Percentiles rank a stretch among this genome's conserved stretches.
Conservation (phyloP, 2,113 vertebrate genomes). For the Myotis lucifugus region DNA sequence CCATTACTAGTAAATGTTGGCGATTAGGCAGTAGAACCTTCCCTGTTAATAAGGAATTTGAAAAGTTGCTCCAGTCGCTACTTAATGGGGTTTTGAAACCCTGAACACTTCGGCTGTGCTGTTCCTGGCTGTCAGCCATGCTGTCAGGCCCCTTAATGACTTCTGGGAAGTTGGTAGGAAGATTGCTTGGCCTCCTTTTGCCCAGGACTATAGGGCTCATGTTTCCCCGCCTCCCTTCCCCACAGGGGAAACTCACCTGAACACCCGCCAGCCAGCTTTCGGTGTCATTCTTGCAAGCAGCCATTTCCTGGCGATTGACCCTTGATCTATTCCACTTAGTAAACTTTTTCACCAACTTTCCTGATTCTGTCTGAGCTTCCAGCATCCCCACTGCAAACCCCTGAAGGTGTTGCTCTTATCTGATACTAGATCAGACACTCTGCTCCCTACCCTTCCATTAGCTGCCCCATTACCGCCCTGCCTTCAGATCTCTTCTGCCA, state of each 20-base stretch:
- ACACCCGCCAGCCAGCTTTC: not conserved
- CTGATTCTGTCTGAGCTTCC: not conserved
- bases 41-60: not conserved
- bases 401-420: not conserved
- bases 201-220: not conserved
- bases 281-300: not conserved
- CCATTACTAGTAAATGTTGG: not conserved
- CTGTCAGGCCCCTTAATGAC: not conserved
- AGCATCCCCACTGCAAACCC: not conserved
- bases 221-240: not conserved
- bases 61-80: not conserved
- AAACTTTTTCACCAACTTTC: not conserved
- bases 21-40: not conserved
- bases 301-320: not conserved
- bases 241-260: not conserved
- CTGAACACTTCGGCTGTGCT: not conserved
- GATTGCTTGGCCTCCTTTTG: not conserved
- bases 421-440: not conserved
- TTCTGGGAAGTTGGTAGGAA: not conserved
- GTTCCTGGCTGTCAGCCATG: not conserved
- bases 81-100: not conserved
- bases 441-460: not conserved
- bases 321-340: not conserved
- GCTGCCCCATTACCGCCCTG: not conserved
- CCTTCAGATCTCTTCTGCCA: not conserved